Percentiles rank a stretch among this genome's conserved stretches.
These are phyloP conservation scores for Mormoops blainvillei DNA, from an alignment of 2,113 vertebrate genomes.

Conservation along the genomic window DNA sequence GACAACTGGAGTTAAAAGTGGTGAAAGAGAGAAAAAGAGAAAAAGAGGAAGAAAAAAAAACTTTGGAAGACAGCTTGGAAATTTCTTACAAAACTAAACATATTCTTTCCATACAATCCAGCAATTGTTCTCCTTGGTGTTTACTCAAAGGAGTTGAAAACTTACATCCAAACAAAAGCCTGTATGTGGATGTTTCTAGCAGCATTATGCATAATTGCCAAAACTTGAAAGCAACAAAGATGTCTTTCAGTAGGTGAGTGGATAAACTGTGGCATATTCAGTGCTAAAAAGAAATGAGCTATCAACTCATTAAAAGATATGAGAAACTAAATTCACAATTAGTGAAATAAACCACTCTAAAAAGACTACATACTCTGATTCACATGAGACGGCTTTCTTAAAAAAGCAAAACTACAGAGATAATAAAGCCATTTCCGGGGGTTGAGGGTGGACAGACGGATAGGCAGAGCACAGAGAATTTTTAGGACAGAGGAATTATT, in stretches of 20 bases:
- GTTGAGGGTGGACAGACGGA: rapidly evolving
- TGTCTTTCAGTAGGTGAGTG: not conserved
- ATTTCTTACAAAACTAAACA: not conserved
- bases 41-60: not conserved
- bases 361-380: not conserved
- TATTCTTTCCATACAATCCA: not conserved
- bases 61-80: not conserved
- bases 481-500: not conserved
- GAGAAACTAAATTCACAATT: not conserved
- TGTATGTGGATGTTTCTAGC: not conserved
- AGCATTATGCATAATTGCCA: not conserved
- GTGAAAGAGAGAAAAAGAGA: not conserved
- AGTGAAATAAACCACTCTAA: not conserved
- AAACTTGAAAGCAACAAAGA: not conserved
- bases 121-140: not conserved
- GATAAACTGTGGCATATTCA: not conserved
- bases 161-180: not conserved
- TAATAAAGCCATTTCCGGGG: not conserved
- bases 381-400: not conserved
- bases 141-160: not conserved
- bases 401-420: not conserved
- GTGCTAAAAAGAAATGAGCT: not conserved
- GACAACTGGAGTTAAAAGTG: not conserved
- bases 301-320: not conserved
- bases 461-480: not conserved